Evolutionary conservation across 2,888 invertebrate species (phyloP), one percentile per base, ranked within the genome.

Genomic region (Rotaria sp.): DNA sequence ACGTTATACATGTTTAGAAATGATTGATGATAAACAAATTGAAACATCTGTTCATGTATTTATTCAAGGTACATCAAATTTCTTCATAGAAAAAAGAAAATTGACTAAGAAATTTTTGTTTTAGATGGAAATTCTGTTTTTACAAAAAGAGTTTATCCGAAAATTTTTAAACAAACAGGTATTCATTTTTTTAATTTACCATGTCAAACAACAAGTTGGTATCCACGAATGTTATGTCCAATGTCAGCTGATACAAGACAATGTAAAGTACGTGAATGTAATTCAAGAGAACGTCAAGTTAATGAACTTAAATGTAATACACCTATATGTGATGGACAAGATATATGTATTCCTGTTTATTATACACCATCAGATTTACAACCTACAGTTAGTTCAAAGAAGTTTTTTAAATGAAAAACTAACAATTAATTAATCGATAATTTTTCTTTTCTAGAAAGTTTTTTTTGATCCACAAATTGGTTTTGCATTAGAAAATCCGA

Each of bases 141-240:
- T 45, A 80, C 80, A 0, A 45, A 80, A 80, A 45, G 26, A 80
- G n/a, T n/a, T n/a, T 45, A 80, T 80, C 45, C 80, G 0, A 80
- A 45, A 13, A 26, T 80, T 8, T 45, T n/a, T 0, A 8, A 26
- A 45, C 35, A 80, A 45, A 80, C 80, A n/a, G 80, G 80, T 45
- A n/a, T 80, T 26, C 80, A 80, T 80, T 80, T 80, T 80, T 80
- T 80, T 45, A 80, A 80, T 80, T 2, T 80, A 45, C 80, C 80
- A 80, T 80, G 80, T n/a, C 80, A 80, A 45, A 80, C 80, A 15
- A 45, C 80, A 41, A 80, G n/a, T n/a, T 80, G 80, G 80, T 80
- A n/a, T 80, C 24, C 80, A 26, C 41, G 45, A 45, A 80, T 80
- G 45, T 45, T 26, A n/a, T 80, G 80, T 80, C 45, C 80, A 13